A percentile compares a stretch with the other conserved stretches of the same genome.
Conservation (phyloP, 2,113 vertebrate species). For the Poeciliopsis prolifica region DNA sequence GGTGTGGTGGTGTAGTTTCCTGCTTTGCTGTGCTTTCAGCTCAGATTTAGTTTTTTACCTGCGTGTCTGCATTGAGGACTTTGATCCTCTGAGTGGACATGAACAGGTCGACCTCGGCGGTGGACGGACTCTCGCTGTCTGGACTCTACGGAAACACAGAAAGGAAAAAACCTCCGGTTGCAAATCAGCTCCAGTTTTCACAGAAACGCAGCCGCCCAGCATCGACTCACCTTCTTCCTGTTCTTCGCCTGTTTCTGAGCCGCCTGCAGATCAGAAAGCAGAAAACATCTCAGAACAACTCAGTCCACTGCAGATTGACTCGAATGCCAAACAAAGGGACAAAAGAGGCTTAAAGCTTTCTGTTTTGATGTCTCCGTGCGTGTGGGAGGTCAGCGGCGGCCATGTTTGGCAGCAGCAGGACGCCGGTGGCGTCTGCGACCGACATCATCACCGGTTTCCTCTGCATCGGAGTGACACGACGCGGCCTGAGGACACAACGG, state of each 20-base stretch:
- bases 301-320: slow-evolving; percentile 6
- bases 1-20: not conserved
- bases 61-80: slow-evolving; percentile 95
- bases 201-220: not conserved
- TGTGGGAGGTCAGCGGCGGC: slow-evolving; percentile 48
- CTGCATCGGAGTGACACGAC: slow-evolving; percentile 58
- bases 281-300: slow-evolving; percentile 45
- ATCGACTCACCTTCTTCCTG: slow-evolving; percentile 91
- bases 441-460: slow-evolving; percentile 45
- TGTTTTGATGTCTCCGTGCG: slow-evolving; percentile 35
- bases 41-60: slow-evolving; percentile 78
- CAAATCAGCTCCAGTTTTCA: not conserved
- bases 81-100: slow-evolving; percentile 99
- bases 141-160: slow-evolving; percentile 77
- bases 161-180: not conserved
- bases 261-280: slow-evolving; percentile 88
- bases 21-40: not conserved
- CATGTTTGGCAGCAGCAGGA: slow-evolving; percentile 53
- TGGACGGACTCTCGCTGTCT: slow-evolving; percentile 85
- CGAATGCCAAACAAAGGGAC: slow-evolving; percentile 51
- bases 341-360: slow-evolving; percentile 31
- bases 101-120: slow-evolving; percentile 95
- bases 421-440: slow-evolving; percentile 37
- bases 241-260: slow-evolving; percentile 97
- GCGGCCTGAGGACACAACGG: slow-evolving; percentile 29